Evolutionary conservation across 2,113 vertebrate species (phyloP).

Genomic region (Malurus alboscapulatus): DNA sequence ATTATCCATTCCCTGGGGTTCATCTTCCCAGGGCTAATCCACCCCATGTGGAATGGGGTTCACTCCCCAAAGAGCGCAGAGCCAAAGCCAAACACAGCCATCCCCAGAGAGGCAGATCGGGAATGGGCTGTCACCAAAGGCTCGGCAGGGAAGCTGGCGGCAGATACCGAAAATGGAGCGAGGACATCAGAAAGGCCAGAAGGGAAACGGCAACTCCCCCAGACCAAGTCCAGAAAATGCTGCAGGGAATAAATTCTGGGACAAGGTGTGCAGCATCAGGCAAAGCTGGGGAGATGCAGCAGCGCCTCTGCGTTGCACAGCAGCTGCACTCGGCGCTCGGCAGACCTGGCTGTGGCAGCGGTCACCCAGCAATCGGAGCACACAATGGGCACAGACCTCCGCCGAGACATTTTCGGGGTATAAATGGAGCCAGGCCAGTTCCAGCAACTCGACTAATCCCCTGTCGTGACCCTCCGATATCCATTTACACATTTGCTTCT

Average conservation of each 20-base stretch:
- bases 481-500: slow-evolving; percentile 12
- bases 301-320: rapidly evolving
- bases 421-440: neutral
- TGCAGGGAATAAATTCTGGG: neutral
- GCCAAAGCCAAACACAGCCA: neutral
- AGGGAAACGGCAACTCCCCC: rapidly evolving
- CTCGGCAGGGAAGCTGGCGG: neutral
- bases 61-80: rapidly evolving
- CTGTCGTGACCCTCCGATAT: neutral
- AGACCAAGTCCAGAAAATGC: neutral
- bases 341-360: neutral
- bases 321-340: rapidly evolving
- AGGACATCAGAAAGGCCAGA: neutral
- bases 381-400: slow-evolving; percentile 24
- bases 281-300: neutral
- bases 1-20: neutral
- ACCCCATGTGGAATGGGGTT: rapidly evolving
- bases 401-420: neutral
- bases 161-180: rapidly evolving
- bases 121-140: neutral
- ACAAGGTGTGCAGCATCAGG: rapidly evolving
- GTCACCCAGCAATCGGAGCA: neutral
- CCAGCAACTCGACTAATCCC: slow-evolving; percentile 1
- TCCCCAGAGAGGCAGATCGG: neutral
- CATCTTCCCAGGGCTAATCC: neutral